These are phyloP conservation scores for Lanius collurio DNA, from an alignment of 2,113 vertebrate species.

Conservation along the genomic window DNA sequence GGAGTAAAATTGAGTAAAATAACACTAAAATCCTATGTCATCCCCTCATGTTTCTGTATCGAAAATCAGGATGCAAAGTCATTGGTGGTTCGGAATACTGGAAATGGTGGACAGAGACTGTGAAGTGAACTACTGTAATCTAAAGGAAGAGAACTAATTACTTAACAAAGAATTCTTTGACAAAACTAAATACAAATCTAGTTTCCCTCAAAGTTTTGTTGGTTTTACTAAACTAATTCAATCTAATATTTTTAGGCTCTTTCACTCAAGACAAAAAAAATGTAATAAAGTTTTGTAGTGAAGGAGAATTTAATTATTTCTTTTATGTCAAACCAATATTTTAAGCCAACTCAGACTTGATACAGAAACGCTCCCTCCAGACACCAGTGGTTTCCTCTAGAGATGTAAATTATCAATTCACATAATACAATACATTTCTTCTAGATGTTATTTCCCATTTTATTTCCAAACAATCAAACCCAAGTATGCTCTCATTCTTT, in stretches of 20 bases:
- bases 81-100: background rate
- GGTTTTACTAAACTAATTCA: background rate
- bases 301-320: background rate
- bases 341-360: background rate
- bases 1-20: background rate
- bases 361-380: background rate
- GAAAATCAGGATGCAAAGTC: background rate
- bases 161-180: background rate
- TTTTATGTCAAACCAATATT: background rate
- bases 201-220: background rate
- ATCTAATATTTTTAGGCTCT: background rate
- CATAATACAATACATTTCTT: background rate
- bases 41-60: background rate
- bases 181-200: background rate
- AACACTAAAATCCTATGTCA: background rate
- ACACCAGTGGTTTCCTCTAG: background rate
- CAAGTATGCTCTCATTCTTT: background rate
- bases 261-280: background rate
- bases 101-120: background rate
- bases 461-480: background rate
- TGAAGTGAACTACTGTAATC: background rate
- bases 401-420: background rate
- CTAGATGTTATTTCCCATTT: background rate
- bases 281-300: background rate
- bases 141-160: background rate